Evolutionary conservation across 2,113 vertebrate species (phyloP).

Genomic region (Casuarius casuarius): DNA sequence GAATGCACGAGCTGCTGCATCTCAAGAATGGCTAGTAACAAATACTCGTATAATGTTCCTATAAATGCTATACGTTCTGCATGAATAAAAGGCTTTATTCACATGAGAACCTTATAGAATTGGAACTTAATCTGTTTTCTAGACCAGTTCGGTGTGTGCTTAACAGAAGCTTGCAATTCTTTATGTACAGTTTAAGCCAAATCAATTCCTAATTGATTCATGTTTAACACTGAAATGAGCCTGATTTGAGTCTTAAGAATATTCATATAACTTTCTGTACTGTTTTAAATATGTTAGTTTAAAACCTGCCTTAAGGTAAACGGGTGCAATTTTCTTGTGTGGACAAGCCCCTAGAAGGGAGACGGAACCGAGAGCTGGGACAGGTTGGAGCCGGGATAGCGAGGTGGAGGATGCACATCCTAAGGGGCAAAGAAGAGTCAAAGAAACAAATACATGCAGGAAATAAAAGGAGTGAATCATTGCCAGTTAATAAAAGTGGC

Average conservation of each 20-base stretch:
- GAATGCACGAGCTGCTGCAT: background rate
- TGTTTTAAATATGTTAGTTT: background rate
- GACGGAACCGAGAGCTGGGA: rapidly evolving
- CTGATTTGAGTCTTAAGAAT: background rate
- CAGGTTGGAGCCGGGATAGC: rapidly evolving
- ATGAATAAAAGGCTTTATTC: background rate
- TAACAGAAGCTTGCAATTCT: background rate
- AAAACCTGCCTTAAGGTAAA: background rate
- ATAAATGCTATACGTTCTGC: background rate
- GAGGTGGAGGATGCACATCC: rapidly evolving
- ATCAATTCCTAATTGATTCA: background rate
- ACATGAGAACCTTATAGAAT: background rate
- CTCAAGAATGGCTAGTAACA: background rate
- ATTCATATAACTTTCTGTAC: background rate
- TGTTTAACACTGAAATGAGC: background rate
- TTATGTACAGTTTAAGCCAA: background rate
- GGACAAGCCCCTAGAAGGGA: background rate
- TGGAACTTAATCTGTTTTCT: background rate
- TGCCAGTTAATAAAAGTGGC: background rate
- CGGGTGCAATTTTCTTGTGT: rapidly evolving
- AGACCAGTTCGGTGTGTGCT: rapidly evolving
- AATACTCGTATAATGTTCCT: rapidly evolving
- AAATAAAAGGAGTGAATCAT: background rate
- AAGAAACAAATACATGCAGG: background rate
- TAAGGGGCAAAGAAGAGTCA: background rate